Evolutionary conservation across 37 sponge, comb jelly and placozoan species (phyloP).

Genomic region (Spongilla lacustris): DNA sequence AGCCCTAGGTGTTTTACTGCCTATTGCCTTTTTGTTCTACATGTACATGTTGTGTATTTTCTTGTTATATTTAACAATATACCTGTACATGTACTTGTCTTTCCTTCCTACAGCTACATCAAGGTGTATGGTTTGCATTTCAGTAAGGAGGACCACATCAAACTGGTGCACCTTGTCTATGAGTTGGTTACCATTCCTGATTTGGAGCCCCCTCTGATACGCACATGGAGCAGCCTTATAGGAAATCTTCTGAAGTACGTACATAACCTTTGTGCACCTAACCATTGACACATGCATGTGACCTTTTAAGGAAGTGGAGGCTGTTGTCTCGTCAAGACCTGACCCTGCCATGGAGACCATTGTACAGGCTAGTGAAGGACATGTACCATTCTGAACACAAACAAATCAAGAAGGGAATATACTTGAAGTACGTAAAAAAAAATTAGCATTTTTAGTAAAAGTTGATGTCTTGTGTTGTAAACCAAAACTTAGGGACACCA

Average conservation of each 20-base stretch:
- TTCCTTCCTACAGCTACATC: slow-evolving; percentile 58
- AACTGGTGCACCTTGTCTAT: slow-evolving; percentile 75
- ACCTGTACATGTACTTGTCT: background rate
- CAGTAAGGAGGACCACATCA: slow-evolving; percentile 86
- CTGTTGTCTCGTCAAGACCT: slow-evolving; percentile 80
- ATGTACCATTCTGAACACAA: slow-evolving; percentile 60
- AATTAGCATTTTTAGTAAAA: background rate
- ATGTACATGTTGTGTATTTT: too few species aligned
- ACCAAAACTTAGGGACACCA: slow-evolving; percentile 1
- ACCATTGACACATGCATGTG: background rate
- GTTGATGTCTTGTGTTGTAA: background rate
- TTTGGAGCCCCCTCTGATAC: slow-evolving; percentile 65
- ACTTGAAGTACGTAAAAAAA: slow-evolving; percentile 29
- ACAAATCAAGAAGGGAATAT: slow-evolving; percentile 65
- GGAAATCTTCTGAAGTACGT: slow-evolving; percentile 73
- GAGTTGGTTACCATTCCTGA: slow-evolving; percentile 72
- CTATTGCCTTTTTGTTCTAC: too few species aligned
- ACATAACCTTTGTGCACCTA: too few species aligned
- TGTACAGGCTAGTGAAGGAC: slow-evolving; percentile 71
- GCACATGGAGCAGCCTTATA: slow-evolving; percentile 46
- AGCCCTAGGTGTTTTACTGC: too few species aligned
- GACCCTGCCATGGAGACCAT: slow-evolving; percentile 87
- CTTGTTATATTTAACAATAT: too few species aligned
- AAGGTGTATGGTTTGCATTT: slow-evolving; percentile 78
- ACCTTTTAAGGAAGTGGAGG: slow-evolving; percentile 58